Conservation (phyloP, 2,888 invertebrate genomes). For the Epistrophe eligans region DNA sequence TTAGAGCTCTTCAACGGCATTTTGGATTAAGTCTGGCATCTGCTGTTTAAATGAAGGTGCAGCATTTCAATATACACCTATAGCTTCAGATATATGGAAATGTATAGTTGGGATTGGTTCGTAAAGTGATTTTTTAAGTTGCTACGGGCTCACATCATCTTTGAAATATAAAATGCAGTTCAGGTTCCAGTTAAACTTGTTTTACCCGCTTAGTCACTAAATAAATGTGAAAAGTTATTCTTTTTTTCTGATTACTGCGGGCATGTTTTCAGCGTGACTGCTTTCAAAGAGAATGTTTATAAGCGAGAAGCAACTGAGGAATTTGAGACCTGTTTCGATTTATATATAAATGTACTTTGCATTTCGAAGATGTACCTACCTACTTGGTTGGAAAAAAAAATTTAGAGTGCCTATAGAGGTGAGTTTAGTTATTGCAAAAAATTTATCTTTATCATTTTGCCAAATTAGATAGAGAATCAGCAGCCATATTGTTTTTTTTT, state of each 20-base stretch:
- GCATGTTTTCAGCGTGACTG: slow-evolving; percentile 18
- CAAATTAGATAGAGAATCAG: neutral
- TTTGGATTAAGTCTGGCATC: neutral
- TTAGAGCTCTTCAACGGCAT: neutral
- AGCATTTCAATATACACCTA: neutral
- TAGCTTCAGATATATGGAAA: neutral
- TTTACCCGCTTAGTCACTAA: slow-evolving; percentile 42
- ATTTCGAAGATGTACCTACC: neutral
- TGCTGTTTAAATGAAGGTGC: neutral
- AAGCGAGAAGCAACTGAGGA: neutral
- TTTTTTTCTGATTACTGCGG: slow-evolving; percentile 11
- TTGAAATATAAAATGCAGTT: slow-evolving; percentile 55
- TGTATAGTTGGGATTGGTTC: slow-evolving; percentile 14
- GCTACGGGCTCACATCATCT: slow-evolving; percentile 8
- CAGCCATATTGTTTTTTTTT: neutral
- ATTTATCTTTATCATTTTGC: neutral
- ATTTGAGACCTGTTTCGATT: slow-evolving; percentile 5
- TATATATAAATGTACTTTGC: neutral
- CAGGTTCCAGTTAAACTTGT: slow-evolving; percentile 70
- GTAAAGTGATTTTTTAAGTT: slow-evolving; percentile 30
- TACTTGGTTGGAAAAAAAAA: neutral
- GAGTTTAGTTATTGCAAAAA: neutral
- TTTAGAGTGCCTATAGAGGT: neutral
- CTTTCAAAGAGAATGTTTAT: neutral
- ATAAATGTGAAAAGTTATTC: slow-evolving; percentile 3